Percentiles rank a stretch among this genome's conserved stretches.
Evolutionary conservation across 2,888 invertebrate species (phyloP).

Genomic region (Trypoxylon attenuatum): DNA sequence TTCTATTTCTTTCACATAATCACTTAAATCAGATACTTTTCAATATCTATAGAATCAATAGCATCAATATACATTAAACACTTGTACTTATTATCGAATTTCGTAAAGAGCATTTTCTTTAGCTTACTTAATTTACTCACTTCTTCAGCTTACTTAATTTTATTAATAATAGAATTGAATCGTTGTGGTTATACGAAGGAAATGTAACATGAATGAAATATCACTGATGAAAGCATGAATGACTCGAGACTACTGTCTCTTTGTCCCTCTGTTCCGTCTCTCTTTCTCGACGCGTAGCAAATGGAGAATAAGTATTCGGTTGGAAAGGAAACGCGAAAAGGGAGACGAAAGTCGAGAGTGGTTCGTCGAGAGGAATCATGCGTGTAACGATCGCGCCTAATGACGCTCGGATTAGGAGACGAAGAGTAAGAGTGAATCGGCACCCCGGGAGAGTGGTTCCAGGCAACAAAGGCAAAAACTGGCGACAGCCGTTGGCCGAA

Average conservation of each 20-base stretch:
- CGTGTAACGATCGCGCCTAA: slow-evolving; percentile 59
- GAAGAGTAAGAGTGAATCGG: slow-evolving; percentile 59
- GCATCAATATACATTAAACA: no score
- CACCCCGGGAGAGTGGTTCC: slow-evolving; percentile 41
- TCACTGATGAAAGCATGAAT: neutral
- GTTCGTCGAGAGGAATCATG: slow-evolving; percentile 45
- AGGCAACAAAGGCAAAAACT: slow-evolving; percentile 52
- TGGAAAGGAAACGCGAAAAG: slow-evolving; percentile 32
- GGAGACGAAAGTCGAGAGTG: slow-evolving; percentile 32
- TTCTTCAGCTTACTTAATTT: no score
- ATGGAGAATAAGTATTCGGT: slow-evolving; percentile 48
- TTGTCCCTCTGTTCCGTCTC: no score
- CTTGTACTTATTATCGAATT: no score
- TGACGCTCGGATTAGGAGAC: slow-evolving; percentile 56
- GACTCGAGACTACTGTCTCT: slow-evolving; percentile 15
- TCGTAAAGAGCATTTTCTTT: no score
- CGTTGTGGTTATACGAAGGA: no score
- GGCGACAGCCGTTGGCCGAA: slow-evolving; percentile 47
- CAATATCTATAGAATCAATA: no score
- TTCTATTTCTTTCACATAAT: no score
- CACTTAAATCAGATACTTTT: no score
- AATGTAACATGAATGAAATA: slow-evolving; percentile 16
- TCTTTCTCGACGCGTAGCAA: slow-evolving; percentile 34
- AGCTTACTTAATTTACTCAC: no score
- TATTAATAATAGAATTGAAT: no score